Percentiles rank a stretch among this genome's conserved stretches.
These are phyloP conservation scores for Bactericera cockerelli DNA, from an alignment of 1,140 invertebrate species.

Conservation along the genomic window DNA sequence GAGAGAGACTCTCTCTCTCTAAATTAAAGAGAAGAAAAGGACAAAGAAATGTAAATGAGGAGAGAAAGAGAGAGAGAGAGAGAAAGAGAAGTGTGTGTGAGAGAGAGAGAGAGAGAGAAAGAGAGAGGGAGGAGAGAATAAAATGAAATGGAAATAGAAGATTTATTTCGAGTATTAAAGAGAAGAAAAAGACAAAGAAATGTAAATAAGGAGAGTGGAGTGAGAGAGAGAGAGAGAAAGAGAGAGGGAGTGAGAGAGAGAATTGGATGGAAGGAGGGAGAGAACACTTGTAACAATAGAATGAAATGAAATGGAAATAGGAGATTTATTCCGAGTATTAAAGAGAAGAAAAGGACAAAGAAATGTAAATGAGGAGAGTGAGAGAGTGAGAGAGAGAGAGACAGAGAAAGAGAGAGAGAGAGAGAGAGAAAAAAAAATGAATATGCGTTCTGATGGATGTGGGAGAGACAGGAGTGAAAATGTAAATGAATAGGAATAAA, in stretches of 20 bases:
- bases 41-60: neutral
- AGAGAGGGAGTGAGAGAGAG: neutral
- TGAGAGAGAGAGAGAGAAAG: conserved; percentile 10
- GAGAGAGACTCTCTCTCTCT: no score
- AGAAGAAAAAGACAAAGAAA: neutral
- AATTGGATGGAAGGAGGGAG: no score
- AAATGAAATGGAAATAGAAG: no score
- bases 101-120: no score
- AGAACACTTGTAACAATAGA: neutral
- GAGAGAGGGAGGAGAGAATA: no score
- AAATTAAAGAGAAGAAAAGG: no score
- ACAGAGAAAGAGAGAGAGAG: conserved; percentile 6
- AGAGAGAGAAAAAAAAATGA: no score
- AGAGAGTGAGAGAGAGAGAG: conserved; percentile 7
- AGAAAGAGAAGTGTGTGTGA: no score
- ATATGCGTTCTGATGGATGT: no score
- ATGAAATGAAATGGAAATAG: neutral
- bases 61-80: neutral
- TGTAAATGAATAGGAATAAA: no score
- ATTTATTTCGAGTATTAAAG: neutral
- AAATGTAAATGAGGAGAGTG: no score
- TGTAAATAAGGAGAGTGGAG: neutral
- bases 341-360: no score
- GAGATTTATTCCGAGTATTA: neutral
- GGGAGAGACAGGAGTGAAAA: neutral